These are phyloP conservation scores for Laterallus jamaicensis DNA, from an alignment of 2,113 vertebrate species.

Conservation along the genomic window DNA sequence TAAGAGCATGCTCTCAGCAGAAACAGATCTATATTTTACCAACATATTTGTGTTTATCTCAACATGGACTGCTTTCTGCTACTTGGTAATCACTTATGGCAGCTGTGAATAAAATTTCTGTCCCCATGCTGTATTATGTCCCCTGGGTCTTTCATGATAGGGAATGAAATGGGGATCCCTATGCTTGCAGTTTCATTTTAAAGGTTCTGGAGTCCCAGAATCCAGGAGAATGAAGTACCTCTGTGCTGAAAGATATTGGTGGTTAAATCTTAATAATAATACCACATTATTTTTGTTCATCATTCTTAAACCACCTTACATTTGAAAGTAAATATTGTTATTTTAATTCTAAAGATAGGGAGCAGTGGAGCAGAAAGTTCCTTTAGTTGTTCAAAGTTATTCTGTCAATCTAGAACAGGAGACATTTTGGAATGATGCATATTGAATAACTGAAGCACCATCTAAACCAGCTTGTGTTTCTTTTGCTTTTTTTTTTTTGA, in stretches of 20 bases:
- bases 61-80: neutral
- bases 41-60: neutral
- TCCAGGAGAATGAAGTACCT: neutral
- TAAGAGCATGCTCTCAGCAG: neutral
- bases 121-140: neutral
- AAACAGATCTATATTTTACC: neutral
- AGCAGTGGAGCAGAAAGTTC: neutral
- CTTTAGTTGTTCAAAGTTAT: neutral
- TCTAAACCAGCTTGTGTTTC: neutral
- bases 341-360: neutral
- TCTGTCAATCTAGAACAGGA: neutral
- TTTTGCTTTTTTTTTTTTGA: neutral
- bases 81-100: neutral
- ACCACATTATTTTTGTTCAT: neutral
- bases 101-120: neutral
- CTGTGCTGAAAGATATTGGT: neutral
- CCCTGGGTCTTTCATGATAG: neutral
- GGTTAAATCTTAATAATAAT: neutral
- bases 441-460: neutral
- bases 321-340: neutral
- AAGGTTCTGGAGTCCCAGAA: neutral
- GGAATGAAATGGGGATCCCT: neutral
- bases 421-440: neutral
- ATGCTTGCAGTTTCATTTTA: neutral
- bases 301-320: neutral